Percentiles rank a stretch among this genome's conserved stretches.
Evolutionary conservation across 2,113 vertebrate genomes (phyloP).

Genomic region (Microcebus griseorufus): DNA sequence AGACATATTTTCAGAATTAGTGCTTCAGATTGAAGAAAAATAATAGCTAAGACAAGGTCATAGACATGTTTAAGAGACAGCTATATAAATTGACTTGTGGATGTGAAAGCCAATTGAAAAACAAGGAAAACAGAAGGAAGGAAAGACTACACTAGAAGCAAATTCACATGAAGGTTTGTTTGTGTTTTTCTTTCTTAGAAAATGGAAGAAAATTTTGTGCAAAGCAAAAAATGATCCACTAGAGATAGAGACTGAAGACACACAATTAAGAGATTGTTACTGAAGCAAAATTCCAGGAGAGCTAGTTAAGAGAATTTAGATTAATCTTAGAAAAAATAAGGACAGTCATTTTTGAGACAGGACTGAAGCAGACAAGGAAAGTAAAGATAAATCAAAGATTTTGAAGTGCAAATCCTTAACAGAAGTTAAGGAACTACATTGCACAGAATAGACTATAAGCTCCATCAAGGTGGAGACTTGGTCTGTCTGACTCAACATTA

Average conservation of each 20-base stretch:
- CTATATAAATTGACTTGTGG: neutral
- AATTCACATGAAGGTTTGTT: neutral
- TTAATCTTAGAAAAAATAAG: neutral
- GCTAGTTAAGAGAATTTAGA: neutral
- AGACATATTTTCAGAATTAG: neutral
- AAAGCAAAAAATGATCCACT: neutral
- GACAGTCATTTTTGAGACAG: neutral
- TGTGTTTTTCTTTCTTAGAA: neutral
- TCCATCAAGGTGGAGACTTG: neutral
- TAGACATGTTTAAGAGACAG: neutral
- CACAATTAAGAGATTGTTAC: neutral
- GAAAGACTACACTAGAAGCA: neutral
- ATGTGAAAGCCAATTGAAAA: neutral
- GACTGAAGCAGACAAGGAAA: neutral
- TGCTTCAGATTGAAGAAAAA: neutral
- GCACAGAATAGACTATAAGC: neutral
- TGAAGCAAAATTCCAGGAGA: neutral
- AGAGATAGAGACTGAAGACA: neutral
- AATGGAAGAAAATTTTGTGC: neutral
- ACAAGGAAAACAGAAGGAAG: neutral
- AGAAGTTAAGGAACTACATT: neutral
- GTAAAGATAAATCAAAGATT: neutral
- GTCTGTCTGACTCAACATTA: neutral
- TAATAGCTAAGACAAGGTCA: neutral
- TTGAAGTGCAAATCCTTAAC: neutral